phyloP scores from a whole-genome alignment of 2,797 vertebrate species.

The Sciurus carolinensis region DNA sequence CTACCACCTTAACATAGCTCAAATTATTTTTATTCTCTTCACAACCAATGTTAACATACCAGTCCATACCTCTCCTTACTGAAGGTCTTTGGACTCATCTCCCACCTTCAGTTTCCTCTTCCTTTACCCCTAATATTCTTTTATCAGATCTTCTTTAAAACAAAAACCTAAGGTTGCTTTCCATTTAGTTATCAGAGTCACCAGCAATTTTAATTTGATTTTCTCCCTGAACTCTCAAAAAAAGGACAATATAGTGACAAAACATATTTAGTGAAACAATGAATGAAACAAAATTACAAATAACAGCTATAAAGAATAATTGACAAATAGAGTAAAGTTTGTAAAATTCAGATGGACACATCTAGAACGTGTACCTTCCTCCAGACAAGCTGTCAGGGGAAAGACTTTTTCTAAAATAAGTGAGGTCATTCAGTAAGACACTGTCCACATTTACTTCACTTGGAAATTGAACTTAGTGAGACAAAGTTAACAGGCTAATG shows the following conservation, averaged over 20 bases:
- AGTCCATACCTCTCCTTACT: background rate
- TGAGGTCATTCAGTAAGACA: background rate
- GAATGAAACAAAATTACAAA: background rate
- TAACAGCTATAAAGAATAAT: background rate
- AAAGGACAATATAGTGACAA: background rate
- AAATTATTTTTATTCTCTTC: background rate
- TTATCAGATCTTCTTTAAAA: background rate
- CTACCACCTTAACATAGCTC: background rate
- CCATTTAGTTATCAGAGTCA: background rate
- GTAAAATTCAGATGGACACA: background rate
- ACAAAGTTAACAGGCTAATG: background rate
- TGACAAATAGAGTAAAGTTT: background rate
- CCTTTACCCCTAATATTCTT: background rate
- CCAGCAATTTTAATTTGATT: conserved; percentile 2
- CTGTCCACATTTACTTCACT: conserved; percentile 6
- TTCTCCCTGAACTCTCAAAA: background rate
- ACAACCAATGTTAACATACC: background rate
- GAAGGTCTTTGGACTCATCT: background rate
- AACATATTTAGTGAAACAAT: background rate
- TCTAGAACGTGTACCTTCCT: background rate
- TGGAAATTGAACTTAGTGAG: background rate
- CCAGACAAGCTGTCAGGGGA: background rate
- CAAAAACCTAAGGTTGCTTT: background rate
- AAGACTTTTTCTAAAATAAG: background rate
- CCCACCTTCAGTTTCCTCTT: background rate